A percentile compares a stretch with the other conserved stretches of the same genome.
These are phyloP conservation scores for Gymnocypris eckloni DNA, from an alignment of 2,797 vertebrate genomes.

Conservation along the genomic window DNA sequence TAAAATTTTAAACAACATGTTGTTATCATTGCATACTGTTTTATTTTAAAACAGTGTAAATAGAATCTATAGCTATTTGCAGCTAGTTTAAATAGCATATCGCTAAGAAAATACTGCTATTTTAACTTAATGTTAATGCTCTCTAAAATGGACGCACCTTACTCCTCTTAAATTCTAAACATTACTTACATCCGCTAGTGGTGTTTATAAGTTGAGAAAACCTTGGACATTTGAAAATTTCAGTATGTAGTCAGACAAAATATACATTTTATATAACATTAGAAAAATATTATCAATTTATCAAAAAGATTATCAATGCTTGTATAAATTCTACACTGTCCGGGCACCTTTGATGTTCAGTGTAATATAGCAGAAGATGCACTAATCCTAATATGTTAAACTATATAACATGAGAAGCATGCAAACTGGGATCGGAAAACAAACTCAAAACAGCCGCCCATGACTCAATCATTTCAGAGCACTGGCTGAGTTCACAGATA, in stretches of 20 bases:
- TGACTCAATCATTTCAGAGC: slow-evolving; percentile 61
- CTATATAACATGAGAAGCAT: neutral
- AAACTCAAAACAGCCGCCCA: slow-evolving; percentile 41
- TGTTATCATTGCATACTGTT: too few species aligned
- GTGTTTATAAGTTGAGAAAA: neutral
- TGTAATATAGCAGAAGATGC: neutral
- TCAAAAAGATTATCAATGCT: neutral
- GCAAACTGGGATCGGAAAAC: neutral
- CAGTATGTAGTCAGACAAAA: neutral
- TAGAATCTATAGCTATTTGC: neutral
- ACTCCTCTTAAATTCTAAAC: neutral
- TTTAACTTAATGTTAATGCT: neutral
- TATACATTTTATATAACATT: neutral
- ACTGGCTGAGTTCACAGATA: slow-evolving; percentile 33
- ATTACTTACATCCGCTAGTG: neutral
- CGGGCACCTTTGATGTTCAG: neutral
- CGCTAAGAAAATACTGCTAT: neutral
- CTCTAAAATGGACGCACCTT: neutral
- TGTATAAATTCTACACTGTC: neutral
- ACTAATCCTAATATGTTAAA: neutral
- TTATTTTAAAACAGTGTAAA: neutral
- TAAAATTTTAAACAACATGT: too few species aligned
- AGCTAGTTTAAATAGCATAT: neutral
- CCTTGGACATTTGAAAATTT: neutral
- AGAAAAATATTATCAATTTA: neutral